Evolutionary conservation across 2,113 vertebrate species (phyloP), one percentile per base, ranked within the genome.

Genomic region (Haplochromis vanheusdeni): DNA sequence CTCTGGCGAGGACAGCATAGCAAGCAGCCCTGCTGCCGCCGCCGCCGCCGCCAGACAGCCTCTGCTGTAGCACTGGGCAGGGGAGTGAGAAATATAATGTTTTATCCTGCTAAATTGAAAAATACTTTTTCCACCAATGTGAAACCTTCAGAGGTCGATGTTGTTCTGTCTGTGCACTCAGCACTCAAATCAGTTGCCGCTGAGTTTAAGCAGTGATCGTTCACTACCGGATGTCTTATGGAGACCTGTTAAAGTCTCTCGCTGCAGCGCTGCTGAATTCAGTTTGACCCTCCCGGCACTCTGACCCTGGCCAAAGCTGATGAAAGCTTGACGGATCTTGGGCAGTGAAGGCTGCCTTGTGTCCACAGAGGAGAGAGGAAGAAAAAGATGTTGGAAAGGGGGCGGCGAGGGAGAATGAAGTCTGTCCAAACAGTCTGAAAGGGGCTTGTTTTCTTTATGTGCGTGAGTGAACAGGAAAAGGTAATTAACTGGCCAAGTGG

Each of bases 381-480:
- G 79, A 56, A 70, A 82, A 86, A 82, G 86, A 84, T 33, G 85
- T 79, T 54, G 77, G 70, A 37, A 79, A 62, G 56, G 58, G 85
- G 80, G 75, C 45, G 26, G 33, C 6, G 86, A 52, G 80, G 70
- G 79, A 31, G 79, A 87, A 87, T 89, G 92, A 93, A 92, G 86
- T 92, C 92, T 95, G 92, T 95, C 94, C 90, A 95, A 96, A 96
- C 95, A 95, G 83, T 95, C 90, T 93, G 92, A 93, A 94, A 89
- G 92, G 82, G 91, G 62, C 93, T 95, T 95, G 94, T 95, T 96
- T 96, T 95, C 94, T 94, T 94, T 93, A 87, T 94, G 90, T 94
- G 90, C 84, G 82, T 88, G 89, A 95, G 91, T 89, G 92, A 94
- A 92, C 94, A 95, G 93, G 94, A 95, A 96, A 94, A 93, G 94